phyloP scores from a whole-genome alignment of 1,140 invertebrate genomes.

The Diabrotica undecimpunctata region DNA sequence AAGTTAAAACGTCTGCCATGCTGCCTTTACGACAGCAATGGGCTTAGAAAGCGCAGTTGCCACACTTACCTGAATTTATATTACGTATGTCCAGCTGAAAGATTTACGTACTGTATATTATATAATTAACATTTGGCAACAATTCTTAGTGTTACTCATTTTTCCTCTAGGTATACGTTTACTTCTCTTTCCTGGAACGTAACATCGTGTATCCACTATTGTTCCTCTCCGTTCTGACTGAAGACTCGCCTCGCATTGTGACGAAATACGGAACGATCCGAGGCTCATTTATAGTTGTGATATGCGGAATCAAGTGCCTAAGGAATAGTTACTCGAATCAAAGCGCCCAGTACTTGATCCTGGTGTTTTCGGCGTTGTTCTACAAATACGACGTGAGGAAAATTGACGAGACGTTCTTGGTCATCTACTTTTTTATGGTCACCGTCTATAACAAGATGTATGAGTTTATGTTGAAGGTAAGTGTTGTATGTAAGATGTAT shows the following conservation, averaged over 20 bases:
- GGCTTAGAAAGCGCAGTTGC: too few relatives aligned
- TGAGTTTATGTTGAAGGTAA: slow-evolving; percentile 79
- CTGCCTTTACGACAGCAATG: too few relatives aligned
- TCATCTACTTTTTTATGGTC: slow-evolving; percentile 90
- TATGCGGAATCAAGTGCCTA: slow-evolving; percentile 87
- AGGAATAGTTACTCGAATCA: slow-evolving; percentile 89
- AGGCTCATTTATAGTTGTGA: slow-evolving; percentile 80
- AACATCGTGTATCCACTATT: slow-evolving; percentile 90
- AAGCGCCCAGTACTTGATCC: slow-evolving; percentile 85
- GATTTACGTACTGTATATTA: too few relatives aligned
- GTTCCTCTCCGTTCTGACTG: slow-evolving; percentile 83
- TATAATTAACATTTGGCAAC: neutral
- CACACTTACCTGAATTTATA: too few relatives aligned
- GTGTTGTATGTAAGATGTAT: too few relatives aligned
- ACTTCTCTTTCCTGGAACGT: slow-evolving; percentile 85
- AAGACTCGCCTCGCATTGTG: slow-evolving; percentile 73
- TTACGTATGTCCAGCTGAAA: too few relatives aligned
- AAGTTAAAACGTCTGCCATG: too few relatives aligned
- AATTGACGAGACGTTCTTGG: slow-evolving; percentile 80
- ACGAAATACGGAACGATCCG: slow-evolving; percentile 69
- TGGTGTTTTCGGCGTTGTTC: slow-evolving; percentile 87
- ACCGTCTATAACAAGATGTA: slow-evolving; percentile 82
- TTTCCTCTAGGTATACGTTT: slow-evolving; percentile 72
- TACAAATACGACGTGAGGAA: slow-evolving; percentile 79
- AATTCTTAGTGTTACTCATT: neutral